Percentiles rank a stretch among this genome's conserved stretches.
Conservation (phyloP, 2,113 vertebrate species). For the Redunca redunca region DNA sequence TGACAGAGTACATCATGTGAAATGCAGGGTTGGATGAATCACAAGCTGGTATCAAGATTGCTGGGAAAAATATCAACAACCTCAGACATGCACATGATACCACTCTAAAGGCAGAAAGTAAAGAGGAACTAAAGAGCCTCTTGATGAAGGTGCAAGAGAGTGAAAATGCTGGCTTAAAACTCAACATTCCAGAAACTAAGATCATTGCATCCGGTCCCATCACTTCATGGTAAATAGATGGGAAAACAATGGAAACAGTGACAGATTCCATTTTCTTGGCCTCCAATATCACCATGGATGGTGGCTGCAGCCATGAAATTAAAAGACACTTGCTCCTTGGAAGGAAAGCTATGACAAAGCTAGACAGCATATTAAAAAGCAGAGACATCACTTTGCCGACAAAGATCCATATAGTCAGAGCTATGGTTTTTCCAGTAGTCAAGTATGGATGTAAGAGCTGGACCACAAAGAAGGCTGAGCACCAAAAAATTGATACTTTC, state of each 20-base stretch:
- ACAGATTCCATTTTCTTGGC: neutral
- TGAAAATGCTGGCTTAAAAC: neutral
- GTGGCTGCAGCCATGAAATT: neutral
- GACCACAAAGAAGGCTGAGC: neutral
- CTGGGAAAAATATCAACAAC: neutral
- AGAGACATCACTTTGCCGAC: neutral
- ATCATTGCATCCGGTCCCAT: neutral
- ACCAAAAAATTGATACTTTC: neutral
- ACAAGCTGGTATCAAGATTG: neutral
- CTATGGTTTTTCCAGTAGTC: neutral
- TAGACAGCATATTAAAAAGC: neutral
- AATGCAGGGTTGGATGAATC: neutral
- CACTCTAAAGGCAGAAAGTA: neutral
- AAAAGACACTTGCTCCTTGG: neutral
- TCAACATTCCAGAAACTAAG: neutral
- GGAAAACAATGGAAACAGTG: neutral
- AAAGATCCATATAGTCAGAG: neutral
- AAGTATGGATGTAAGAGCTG: neutral
- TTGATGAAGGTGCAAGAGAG: neutral
- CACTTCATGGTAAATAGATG: neutral
- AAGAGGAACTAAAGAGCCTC: neutral
- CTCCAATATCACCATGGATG: neutral
- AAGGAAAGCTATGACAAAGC: neutral
- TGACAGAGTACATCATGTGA: neutral
- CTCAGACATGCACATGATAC: neutral